Evolutionary conservation across 2,797 vertebrate species (phyloP).

Genomic region (Bucorvus abyssinicus): DNA sequence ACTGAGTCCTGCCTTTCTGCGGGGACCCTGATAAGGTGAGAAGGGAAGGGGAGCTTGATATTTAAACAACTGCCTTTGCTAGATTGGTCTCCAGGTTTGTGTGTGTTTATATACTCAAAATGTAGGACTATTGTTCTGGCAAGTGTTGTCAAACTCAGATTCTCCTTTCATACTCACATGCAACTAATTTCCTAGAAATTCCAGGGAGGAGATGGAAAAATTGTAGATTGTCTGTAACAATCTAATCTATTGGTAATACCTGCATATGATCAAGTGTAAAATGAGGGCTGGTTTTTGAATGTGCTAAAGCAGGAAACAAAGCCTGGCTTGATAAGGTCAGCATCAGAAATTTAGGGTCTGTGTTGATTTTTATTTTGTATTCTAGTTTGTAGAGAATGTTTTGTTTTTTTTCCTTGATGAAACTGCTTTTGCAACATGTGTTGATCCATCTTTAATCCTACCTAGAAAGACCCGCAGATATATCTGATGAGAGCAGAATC

Average conservation of each 20-base stretch:
- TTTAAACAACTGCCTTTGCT: background rate
- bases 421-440: background rate
- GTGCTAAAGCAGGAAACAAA: background rate
- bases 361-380: background rate
- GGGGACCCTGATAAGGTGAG: background rate
- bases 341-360: background rate
- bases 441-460: background rate
- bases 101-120: background rate
- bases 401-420: background rate
- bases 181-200: background rate
- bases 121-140: background rate
- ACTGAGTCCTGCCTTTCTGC: background rate
- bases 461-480: rapidly evolving
- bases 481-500: background rate
- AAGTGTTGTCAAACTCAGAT: background rate
- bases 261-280: background rate
- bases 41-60: background rate
- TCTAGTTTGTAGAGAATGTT: background rate
- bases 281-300: background rate
- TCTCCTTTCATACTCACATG: background rate
- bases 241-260: too few relatives aligned
- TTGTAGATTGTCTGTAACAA: background rate
- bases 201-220: background rate
- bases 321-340: background rate
- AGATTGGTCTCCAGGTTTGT: background rate